These are phyloP conservation scores for Gandaritis pyraliata DNA, from an alignment of 2,888 invertebrate genomes.

Conservation along the genomic window DNA sequence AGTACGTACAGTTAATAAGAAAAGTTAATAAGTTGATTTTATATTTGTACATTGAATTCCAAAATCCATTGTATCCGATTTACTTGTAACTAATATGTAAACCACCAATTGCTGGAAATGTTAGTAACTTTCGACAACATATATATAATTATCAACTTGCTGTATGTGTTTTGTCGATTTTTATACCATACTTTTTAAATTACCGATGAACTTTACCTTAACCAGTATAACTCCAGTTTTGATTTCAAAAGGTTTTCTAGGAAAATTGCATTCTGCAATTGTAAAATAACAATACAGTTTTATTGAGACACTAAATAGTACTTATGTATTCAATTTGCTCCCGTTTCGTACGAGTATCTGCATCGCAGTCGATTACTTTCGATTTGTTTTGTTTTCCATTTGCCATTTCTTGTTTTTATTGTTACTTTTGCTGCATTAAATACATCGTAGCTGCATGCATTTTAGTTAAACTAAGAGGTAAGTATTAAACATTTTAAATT, in stretches of 20 bases:
- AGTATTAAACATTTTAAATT: too few relatives aligned
- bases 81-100: too few relatives aligned
- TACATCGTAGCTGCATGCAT: too few relatives aligned
- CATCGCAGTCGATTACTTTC: slow-evolving; percentile 8
- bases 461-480: too few relatives aligned
- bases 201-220: too few relatives aligned
- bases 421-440: slow-evolving; percentile 6
- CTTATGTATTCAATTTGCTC: slow-evolving; percentile 12
- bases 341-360: slow-evolving; percentile 7
- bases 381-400: slow-evolving; percentile 7
- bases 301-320: slow-evolving; percentile 10
- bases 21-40: slow-evolving; percentile 10
- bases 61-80: neutral
- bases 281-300: neutral
- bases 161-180: too few relatives aligned
- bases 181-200: too few relatives aligned
- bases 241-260: neutral
- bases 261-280: neutral
- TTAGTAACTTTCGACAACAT: too few relatives aligned
- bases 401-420: neutral
- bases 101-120: too few relatives aligned
- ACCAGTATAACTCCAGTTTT: too few relatives aligned
- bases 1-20: slow-evolving; percentile 29
- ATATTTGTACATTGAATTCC: neutral
- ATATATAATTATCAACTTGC: too few relatives aligned